Evolutionary conservation across 2,113 vertebrate genomes (phyloP), one percentile per base, ranked within the genome.

Genomic region (Aphelocoma coerulescens): DNA sequence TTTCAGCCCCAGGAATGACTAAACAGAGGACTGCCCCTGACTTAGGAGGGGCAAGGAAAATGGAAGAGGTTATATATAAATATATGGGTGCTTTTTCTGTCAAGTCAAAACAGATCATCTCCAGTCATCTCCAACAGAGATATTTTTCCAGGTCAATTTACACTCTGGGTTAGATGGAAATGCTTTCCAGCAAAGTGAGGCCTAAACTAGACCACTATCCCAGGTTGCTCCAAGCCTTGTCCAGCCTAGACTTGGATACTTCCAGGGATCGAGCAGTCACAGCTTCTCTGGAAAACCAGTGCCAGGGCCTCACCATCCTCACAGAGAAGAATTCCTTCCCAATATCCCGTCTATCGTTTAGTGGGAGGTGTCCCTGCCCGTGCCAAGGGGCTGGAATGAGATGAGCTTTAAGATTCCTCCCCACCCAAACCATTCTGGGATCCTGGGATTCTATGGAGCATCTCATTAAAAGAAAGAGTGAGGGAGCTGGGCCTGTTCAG

Each of bases 1-100:
- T 86, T 93, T 93, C 92, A 93, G 93, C 81, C 72, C 88, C 66
- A 91, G 88, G 78, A 95, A 90, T 93, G 95, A 95, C 95, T 95
- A 91, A 95, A 95, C 43, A 67, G 81, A 93, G 85, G 54, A 72
- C 61, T 91, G 86, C 30, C 87, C 93, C 75, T 4, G 8, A 46
- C 35, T 84, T 89, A 83, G 89, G 63, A 94, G 62, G 57, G 54
- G 37, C 49, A 84, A 91, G 41, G 57, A 69, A 92, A 93, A 73
- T 69, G 61, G 26, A 91, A 91, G 52, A 81, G 35, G n/a, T 80
- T 32, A 39, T 75, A 32, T 59, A 61, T 28, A 75, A 54, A 68
- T 61, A 69, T 35, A 43, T 69, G 35, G 32, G 16, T 13, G 1
- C 32, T 49, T 63, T 71, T 49, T 61, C 74, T 93, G 37, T 74